These are phyloP conservation scores for Aethes cnicana DNA, from an alignment of 2,888 invertebrate genomes.

Conservation along the genomic window DNA sequence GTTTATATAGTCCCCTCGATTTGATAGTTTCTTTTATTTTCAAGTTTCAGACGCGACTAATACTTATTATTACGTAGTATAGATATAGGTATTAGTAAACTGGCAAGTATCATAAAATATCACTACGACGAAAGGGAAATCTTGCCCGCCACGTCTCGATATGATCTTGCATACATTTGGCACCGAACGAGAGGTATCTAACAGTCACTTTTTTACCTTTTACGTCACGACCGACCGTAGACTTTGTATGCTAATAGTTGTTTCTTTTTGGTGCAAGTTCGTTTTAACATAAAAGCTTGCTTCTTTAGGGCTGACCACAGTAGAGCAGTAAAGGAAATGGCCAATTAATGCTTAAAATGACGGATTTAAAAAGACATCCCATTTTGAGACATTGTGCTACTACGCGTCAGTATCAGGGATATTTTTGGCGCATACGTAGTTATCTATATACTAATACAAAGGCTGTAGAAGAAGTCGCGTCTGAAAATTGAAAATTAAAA, in stretches of 20 bases:
- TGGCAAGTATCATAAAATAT: slow-evolving; percentile 32
- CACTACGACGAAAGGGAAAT: slow-evolving; percentile 40
- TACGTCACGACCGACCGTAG: slow-evolving; percentile 64
- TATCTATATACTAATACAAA: too few relatives aligned
- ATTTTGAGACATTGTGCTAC: too few relatives aligned
- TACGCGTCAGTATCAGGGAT: too few relatives aligned
- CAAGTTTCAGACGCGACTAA: background rate
- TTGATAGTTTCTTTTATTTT: background rate
- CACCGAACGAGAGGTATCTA: slow-evolving; percentile 44
- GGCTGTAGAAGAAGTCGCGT: too few relatives aligned
- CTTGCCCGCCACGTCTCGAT: slow-evolving; percentile 43
- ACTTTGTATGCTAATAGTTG: slow-evolving; percentile 66
- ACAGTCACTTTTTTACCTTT: slow-evolving; percentile 42
- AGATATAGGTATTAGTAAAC: slow-evolving; percentile 23
- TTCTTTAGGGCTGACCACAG: background rate
- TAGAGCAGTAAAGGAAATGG: too few relatives aligned
- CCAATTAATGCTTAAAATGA: too few relatives aligned
- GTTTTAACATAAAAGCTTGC: slow-evolving; percentile 3
- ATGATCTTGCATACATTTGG: slow-evolving; percentile 62
- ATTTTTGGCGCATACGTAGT: too few relatives aligned
- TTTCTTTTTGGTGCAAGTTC: slow-evolving; percentile 9
- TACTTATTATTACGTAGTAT: background rate
- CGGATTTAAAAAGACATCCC: too few relatives aligned
- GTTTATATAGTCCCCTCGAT: too few relatives aligned
- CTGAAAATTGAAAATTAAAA: too few relatives aligned